A percentile compares a stretch with the other conserved stretches of the same genome.
Evolutionary conservation across 2,888 invertebrate genomes (phyloP).

Genomic region (Drosophila paucipuncta): DNA sequence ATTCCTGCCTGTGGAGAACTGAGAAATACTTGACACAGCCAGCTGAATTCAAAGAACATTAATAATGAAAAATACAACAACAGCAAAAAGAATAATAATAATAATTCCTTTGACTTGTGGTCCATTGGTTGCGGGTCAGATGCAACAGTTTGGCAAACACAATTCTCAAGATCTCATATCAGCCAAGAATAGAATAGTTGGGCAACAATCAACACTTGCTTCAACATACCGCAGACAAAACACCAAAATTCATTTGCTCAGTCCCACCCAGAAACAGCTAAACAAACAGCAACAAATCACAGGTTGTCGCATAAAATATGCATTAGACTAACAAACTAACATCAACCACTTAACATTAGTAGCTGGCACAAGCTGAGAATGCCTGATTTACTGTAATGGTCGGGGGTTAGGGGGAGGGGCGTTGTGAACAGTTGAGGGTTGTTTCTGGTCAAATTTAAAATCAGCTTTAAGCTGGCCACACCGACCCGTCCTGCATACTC

Average conservation of each 20-base stretch:
- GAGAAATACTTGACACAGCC: constrained; percentile 32
- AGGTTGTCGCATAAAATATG: constrained; percentile 71
- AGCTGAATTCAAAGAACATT: constrained; percentile 29
- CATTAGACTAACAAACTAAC: constrained; percentile 52
- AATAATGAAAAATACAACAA: constrained; percentile 40
- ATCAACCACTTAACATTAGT: constrained; percentile 55
- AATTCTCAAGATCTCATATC: constrained; percentile 1
- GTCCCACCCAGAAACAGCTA: constrained; percentile 34
- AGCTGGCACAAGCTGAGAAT: not conserved
- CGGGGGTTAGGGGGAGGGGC: not conserved
- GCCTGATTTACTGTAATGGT: not conserved
- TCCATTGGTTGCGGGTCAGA: constrained; percentile 17
- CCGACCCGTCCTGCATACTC: constrained; percentile 14
- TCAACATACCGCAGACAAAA: constrained; percentile 55
- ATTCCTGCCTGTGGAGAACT: constrained; percentile 55
- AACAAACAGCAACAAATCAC: constrained; percentile 57
- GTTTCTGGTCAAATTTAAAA: constrained; percentile 47
- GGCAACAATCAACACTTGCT: constrained; percentile 52
- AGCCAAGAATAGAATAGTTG: not conserved
- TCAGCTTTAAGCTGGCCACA: constrained; percentile 41
- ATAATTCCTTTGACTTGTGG: constrained; percentile 53
- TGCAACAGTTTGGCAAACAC: constrained; percentile 67
- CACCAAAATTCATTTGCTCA: constrained; percentile 70
- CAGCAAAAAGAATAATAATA: constrained; percentile 6
- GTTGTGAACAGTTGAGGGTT: constrained; percentile 1